Evolutionary conservation across 2,888 invertebrate species (phyloP), one percentile per base, ranked within the genome.

Genomic region (Brachyptera putata): DNA sequence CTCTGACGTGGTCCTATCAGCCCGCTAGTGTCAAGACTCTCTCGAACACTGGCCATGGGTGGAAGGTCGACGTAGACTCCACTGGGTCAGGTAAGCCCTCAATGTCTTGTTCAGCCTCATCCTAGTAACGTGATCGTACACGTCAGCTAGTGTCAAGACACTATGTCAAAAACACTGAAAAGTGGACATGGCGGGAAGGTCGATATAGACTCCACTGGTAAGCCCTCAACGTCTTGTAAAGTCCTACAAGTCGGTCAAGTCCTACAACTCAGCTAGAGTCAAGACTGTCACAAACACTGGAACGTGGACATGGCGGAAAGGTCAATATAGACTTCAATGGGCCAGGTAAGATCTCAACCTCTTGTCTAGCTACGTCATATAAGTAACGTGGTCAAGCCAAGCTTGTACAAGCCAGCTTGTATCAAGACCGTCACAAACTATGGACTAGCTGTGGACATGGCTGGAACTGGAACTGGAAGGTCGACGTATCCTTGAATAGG

Each of bases 141-240:
- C 85, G 60, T 84, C 87, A 4, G 84, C 85, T 70, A 84, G 87
- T 69, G 85, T 86, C 26, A 82, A 84, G 69, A 83, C 84, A n/a
- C n/a, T n/a, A n/a, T 65, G 78, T 93, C 64, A 81, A 84, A 66
- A 93, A 93, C 78, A 30, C 30, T n/a, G 46, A 46, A 11, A 16
- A 88, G 90, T 2, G 93, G 93, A 36, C 87, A 89, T 72, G 88
- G 90, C 70, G 93, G 93, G 93, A 83, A 89, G 65, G 87, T 92
- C 3, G 86, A 90, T 69, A 86, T 89, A 58, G 84, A 89, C 68
- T 89, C 89, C 67, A 82, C 81, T 64, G 85, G 85, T n/a, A n/a
- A n/a, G n/a, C n/a, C n/a, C n/a, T n/a, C n/a, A n/a, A n/a, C n/a
- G n/a, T n/a, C n/a, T n/a, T n/a, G n/a, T n/a, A n/a, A n/a, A n/a